Evolutionary conservation across 1,140 invertebrate species (phyloP), one percentile per base, ranked within the genome.

Genomic region (Hydropsyche tenuis): DNA sequence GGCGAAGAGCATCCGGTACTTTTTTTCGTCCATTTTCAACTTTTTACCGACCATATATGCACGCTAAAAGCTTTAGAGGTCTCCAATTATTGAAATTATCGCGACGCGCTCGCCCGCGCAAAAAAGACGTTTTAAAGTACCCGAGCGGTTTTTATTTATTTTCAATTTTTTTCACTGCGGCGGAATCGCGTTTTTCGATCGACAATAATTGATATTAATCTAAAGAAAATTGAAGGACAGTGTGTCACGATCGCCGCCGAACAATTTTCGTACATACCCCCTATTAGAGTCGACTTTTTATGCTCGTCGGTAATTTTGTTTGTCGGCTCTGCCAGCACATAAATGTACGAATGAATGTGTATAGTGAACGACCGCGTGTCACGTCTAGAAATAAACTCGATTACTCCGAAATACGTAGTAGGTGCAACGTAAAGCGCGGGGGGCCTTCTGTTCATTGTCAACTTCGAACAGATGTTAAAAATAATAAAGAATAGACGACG

Each of bases 401-500:
- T 65, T 65, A 27, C 25, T 65, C 18, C 30, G 30, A 37, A 37
- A 37, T 37, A 37, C 30, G 30, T 37, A 20, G 16, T 46, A 42
- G 69, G 53, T 53, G 48, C 4, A 37, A 46, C 69, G 69, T 46
- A 43, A 70, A 70, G 48, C 69, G 23, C 27, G 63, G 30, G 60
- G 69, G 69, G 69, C 69, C 69, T 70, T 70, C 69, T 70, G 69
- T 70, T 70, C 51, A 70, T 42, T 53, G 53, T 70, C 69, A 70
- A 70, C 45, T 53, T 37, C 45, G 63, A 45, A 65, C 63, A 65
- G 30, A 65, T 65, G 63, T 23, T 65, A 60, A 60, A 60, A 60
- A 60, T 60, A 60, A 60, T 60, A 60, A 60, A 60, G 56, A 60
- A 60, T 60, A 60, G 56, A 60, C 18, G 11, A 23, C 20, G 56